Evolutionary conservation across 1,140 invertebrate species (phyloP), one percentile per base, ranked within the genome.

Genomic region (Drosophila punjabiensis): DNA sequence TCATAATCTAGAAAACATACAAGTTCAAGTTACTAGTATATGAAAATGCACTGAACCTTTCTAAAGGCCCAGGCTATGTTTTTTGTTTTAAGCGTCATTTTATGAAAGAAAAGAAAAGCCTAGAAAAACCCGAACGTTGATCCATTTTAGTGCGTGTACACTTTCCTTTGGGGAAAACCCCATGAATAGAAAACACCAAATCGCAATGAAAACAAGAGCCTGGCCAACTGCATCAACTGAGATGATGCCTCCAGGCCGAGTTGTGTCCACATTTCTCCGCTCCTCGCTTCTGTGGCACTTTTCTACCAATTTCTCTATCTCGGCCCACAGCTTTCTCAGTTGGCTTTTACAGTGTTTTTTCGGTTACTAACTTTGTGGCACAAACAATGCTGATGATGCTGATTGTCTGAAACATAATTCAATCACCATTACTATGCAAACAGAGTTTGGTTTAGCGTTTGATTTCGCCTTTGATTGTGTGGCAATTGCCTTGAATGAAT

Each of bases 391-490:
- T 74, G 71, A 74, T 74, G 71, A 74, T 74, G 71, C 71, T 74
- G 71, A 74, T 74, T 74, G 71, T 74, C 69, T 74, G 71, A 62
- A 74, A 74, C 71, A 74, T 74, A 74, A 74, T 74, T 74, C 71
- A 74, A 74, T 74, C 71, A 74, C 71, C 71, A 74, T 74, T 74
- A 74, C 71, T 74, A 74, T 74, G 71, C 71, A 74, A 74, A 74
- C 71, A 74, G 68, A 74, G 71, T 74, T 74, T 74, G 71, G 71
- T 53, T 74, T 74, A 74, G 70, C 70, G 70, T 73, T 74, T 74
- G 68, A 74, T 74, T 74, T 62, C 45, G 70, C 60, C 70, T 74
- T 74, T 74, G 70, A 74, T 74, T 74, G 68, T 74, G 71, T 62
- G 68, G 47, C 71, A 43, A 74, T 74, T 74, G 71, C 68, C 71